Base-by-base conservation (phyloP, 1,140 invertebrate species). In the Danaus melanippus region DNA sequence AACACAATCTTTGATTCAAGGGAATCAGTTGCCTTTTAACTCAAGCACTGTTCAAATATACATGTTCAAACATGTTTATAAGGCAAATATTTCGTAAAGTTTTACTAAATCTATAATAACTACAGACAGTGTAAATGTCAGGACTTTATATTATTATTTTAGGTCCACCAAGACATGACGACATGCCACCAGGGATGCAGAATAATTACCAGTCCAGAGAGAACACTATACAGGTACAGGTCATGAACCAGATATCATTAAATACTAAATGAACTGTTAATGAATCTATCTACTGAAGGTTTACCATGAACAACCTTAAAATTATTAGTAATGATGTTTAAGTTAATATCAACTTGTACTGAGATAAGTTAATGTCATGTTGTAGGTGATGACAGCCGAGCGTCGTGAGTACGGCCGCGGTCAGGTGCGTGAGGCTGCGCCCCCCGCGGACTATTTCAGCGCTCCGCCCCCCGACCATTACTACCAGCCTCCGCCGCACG, bases 351-450 rank as follows among this genome's bases (percentile, higher is more conserved):
- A 5, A 21, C 5, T 21, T 32, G 0, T 32, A 32, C 7, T 32
- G 21, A 7, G 21, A 32, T 32, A 5, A 32, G 5, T 32, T 5
- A 7, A 32, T 55, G n/a, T 39, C 3, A 32, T 56, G 44, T 17
- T 42, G 11, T 62, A 92, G 90, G 93, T 94, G 9, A 95, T 96
- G 94, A 95, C 94, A 10, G 94, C 93, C 7, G 94, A 96, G 77
- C 90, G 94, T 59, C 88, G 94, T 51, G 94, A 96, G 74, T 96
- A 95, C 78, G 94, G 77, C 41, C 80, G 82, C 62, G 17, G 57
- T 91, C 88, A 93, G 46, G 50, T 50, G 47, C 71, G 76, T 11
- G 75, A 73, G 42, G 50, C 84, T 69, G 53, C 64, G 46, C 53
- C 53, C 0, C 46, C 53, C 17, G 51, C 63, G 2, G 73, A 79